phyloP scores from a whole-genome alignment of 2,888 invertebrate species.

The Eucera pruinosa region DNA sequence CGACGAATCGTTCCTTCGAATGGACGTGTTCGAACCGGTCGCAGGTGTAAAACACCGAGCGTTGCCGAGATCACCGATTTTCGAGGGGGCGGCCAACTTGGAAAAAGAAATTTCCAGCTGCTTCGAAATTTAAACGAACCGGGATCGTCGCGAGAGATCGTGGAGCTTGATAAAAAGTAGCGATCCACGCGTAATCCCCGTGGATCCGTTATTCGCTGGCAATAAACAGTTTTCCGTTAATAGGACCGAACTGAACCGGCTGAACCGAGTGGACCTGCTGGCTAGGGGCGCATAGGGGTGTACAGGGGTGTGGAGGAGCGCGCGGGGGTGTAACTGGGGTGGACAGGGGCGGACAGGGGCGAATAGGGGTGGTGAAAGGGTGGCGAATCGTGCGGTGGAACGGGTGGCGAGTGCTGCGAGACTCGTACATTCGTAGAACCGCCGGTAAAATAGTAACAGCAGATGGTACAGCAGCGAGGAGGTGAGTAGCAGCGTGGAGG shows the following conservation, averaged over 20 bases:
- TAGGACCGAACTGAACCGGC: constrained; percentile 69
- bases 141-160: constrained; percentile 11
- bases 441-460: constrained; percentile 84
- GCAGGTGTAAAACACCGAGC: no score
- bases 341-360: no score
- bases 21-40: no score
- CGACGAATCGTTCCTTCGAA: no score
- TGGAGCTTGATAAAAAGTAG: constrained; percentile 32
- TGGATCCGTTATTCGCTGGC: constrained; percentile 77
- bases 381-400: constrained; percentile 56
- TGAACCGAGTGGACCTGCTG: constrained; percentile 28
- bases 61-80: background rate
- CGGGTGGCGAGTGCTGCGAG: constrained; percentile 64
- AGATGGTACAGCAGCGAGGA: constrained; percentile 82
- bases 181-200: constrained; percentile 70
- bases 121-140: background rate
- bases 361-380: constrained; percentile 30
- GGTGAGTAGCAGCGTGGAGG: constrained; percentile 69
- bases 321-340: no score
- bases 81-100: background rate
- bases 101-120: background rate
- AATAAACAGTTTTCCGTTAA: constrained; percentile 83
- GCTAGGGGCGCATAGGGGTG: no score
- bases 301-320: no score
- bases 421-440: constrained; percentile 76